Evolutionary conservation across 2,888 invertebrate genomes (phyloP).

Genomic region (Sacculina carcini): DNA sequence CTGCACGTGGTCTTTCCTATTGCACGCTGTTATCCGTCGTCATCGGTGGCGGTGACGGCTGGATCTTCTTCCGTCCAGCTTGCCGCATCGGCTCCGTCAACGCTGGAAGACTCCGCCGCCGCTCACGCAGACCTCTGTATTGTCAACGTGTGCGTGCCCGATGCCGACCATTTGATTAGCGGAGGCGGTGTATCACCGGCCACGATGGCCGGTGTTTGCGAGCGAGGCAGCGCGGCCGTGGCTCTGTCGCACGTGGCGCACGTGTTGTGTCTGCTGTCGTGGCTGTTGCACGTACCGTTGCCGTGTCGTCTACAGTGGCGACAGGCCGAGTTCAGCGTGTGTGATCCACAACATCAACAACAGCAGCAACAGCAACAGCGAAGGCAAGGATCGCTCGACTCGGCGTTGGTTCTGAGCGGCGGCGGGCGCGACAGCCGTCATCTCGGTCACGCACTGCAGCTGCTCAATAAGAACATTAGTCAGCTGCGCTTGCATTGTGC

Average conservation of each 20-base stretch:
- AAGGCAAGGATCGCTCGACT: too few relatives aligned
- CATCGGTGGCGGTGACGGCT: too few relatives aligned
- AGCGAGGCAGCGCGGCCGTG: not conserved
- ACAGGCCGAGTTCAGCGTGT: not conserved
- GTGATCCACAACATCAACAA: not conserved
- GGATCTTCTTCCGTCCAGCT: not conserved
- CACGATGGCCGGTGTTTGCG: not conserved
- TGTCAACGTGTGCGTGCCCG: not conserved
- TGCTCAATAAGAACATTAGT: constrained; percentile 79
- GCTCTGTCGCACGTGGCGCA: constrained; percentile 11
- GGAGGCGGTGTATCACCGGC: too few relatives aligned
- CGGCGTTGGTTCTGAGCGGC: constrained; percentile 11
- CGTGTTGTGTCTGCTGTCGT: constrained; percentile 10
- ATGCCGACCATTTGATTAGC: too few relatives aligned
- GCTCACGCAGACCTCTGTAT: too few relatives aligned
- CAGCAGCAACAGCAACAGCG: too few relatives aligned
- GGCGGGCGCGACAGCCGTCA: constrained; percentile 10
- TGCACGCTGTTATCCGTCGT: too few relatives aligned
- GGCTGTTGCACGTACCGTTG: constrained; percentile 11
- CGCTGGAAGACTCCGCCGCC: too few relatives aligned
- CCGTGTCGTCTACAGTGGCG: not conserved
- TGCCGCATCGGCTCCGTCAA: too few relatives aligned
- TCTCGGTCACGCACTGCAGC: constrained; percentile 49
- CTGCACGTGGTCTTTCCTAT: constrained; percentile 10
- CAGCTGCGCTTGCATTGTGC: constrained; percentile 56